Conservation (phyloP, 1,140 invertebrate genomes). For the Drosophila parvula region DNA sequence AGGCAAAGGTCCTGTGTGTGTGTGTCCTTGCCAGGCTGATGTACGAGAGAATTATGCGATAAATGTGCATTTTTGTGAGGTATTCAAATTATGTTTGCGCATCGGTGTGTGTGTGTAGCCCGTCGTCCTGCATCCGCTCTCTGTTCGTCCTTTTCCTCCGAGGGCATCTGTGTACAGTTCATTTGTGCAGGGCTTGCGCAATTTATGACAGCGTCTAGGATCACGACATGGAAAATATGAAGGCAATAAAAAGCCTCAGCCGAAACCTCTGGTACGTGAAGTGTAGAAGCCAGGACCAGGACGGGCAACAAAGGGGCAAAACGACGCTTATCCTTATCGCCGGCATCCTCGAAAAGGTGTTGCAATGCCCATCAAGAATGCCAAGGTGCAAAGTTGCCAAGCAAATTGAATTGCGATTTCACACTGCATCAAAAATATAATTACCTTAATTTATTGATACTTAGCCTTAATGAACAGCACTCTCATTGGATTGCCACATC, state of each 20-base stretch:
- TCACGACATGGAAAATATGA: slow-evolving; percentile 58
- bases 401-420: slow-evolving; percentile 19
- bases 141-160: not conserved
- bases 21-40: slow-evolving; percentile 42
- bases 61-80: slow-evolving; percentile 67
- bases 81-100: slow-evolving; percentile 64
- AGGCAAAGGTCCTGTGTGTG: slow-evolving; percentile 10
- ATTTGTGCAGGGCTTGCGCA: slow-evolving; percentile 49
- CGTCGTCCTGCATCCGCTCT: not conserved
- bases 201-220: slow-evolving; percentile 58
- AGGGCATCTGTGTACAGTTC: slow-evolving; percentile 30
- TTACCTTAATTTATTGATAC: not conserved
- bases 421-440: not conserved
- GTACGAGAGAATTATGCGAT: slow-evolving; percentile 68
- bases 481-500: not conserved
- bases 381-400: slow-evolving; percentile 13
- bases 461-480: not conserved
- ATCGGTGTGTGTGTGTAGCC: slow-evolving; percentile 35
- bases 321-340: slow-evolving; percentile 16
- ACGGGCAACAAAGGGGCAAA: not conserved
- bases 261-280: slow-evolving; percentile 21
- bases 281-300: not conserved
- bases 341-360: slow-evolving; percentile 19
- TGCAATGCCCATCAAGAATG: slow-evolving; percentile 39
- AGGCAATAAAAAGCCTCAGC: slow-evolving; percentile 51